phyloP scores from a whole-genome alignment of 2,797 vertebrate species.

The Sebastes minor region DNA sequence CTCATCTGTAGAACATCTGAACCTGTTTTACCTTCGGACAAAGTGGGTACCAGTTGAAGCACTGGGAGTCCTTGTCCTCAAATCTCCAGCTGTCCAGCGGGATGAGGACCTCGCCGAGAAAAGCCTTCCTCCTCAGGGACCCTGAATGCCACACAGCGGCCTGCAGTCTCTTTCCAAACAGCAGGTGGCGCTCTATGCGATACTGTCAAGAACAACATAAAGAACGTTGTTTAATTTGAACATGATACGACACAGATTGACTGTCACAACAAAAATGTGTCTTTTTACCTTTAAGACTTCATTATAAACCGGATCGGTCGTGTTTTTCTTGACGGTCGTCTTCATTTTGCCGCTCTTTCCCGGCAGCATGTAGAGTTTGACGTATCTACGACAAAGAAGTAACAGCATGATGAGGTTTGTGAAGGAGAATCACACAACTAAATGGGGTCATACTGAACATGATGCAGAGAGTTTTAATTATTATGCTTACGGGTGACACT shows the following conservation, averaged over 20 bases:
- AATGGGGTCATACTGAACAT: background rate
- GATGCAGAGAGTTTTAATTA: background rate
- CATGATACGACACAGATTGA: background rate
- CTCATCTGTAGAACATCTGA: background rate
- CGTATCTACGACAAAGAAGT: slow-evolving; percentile 76
- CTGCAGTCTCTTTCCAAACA: slow-evolving; percentile 84
- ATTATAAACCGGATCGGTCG: slow-evolving; percentile 85
- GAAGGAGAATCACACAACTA: background rate
- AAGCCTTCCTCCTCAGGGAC: slow-evolving; percentile 83
- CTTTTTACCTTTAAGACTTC: slow-evolving; percentile 88
- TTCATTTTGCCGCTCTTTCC: slow-evolving; percentile 87
- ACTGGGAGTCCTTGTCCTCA: slow-evolving; percentile 67
- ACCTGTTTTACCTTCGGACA: slow-evolving; percentile 82
- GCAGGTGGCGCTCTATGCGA: slow-evolving; percentile 79
- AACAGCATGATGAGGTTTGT: background rate
- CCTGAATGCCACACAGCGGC: slow-evolving; percentile 90
- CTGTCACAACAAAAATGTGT: background rate
- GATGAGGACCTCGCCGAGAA: slow-evolving; percentile 88
- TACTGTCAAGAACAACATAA: slow-evolving; percentile 74
- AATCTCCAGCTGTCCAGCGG: slow-evolving; percentile 86
- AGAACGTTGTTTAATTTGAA: background rate
- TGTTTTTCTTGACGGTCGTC: slow-evolving; percentile 88
- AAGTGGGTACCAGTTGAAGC: slow-evolving; percentile 85
- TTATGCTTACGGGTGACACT: slow-evolving; percentile 89
- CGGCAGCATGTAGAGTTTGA: slow-evolving; percentile 89